A percentile compares a stretch with the other conserved stretches of the same genome.
phyloP scores from a whole-genome alignment of 2,888 invertebrate genomes.

The Acanthosepion lycidas region DNA sequence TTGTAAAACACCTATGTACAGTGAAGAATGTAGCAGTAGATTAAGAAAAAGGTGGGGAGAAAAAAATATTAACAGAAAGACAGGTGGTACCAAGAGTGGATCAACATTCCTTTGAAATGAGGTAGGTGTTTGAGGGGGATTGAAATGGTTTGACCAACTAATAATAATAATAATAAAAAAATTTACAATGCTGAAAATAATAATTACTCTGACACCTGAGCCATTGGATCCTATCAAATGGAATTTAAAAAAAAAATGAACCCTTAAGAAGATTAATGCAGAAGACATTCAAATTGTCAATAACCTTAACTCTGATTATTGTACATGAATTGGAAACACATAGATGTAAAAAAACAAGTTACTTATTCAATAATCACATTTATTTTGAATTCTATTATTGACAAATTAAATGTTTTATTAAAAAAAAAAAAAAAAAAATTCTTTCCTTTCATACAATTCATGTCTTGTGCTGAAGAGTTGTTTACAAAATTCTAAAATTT shows the following conservation, averaged over 20 bases:
- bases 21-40: background rate
- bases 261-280: background rate
- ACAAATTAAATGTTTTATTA: too few relatives aligned
- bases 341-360: too few relatives aligned
- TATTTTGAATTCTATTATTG: too few relatives aligned
- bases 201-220: background rate
- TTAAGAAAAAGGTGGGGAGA: background rate
- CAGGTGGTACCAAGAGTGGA: background rate
- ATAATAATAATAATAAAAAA: background rate
- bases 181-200: background rate
- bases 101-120: slow-evolving; percentile 34
- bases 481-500: too few relatives aligned
- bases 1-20: slow-evolving; percentile 15
- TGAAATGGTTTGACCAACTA: background rate
- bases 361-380: too few relatives aligned
- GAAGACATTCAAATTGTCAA: too few relatives aligned
- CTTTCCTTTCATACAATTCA: too few relatives aligned
- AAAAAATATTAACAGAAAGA: background rate
- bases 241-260: background rate
- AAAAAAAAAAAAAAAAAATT: too few relatives aligned
- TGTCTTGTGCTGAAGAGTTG: too few relatives aligned
- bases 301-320: too few relatives aligned
- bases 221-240: background rate
- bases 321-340: too few relatives aligned
- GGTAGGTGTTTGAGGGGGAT: background rate